A percentile compares a stretch with the other conserved stretches of the same genome.
Conservation (phyloP, 2,888 invertebrate species). For the Halictus quadricinctus region DNA sequence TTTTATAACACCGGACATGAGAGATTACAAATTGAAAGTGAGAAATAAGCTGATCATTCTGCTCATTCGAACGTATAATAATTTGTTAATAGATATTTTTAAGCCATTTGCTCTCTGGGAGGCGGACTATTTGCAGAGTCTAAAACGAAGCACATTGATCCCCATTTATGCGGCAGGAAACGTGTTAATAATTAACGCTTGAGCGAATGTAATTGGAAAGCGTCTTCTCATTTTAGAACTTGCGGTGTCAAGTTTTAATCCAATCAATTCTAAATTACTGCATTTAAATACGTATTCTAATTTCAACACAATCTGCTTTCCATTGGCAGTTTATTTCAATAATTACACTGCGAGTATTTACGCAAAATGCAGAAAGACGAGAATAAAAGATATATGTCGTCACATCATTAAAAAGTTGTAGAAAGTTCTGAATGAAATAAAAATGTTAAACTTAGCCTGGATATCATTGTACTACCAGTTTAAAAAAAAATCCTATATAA, state of each 20-base stretch:
- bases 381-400: too few species aligned
- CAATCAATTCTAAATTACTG: not conserved
- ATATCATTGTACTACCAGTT: not conserved
- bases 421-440: not conserved
- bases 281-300: not conserved
- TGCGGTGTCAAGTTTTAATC: not conserved
- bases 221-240: not conserved
- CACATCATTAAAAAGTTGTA: too few species aligned
- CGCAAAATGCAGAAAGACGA: not conserved
- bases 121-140: too few species aligned
- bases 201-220: not conserved
- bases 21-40: too few species aligned
- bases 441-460: not conserved
- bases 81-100: too few species aligned
- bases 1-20: too few species aligned
- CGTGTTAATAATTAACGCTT: not conserved
- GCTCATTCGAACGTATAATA: too few species aligned
- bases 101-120: too few species aligned
- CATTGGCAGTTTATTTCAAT: not conserved
- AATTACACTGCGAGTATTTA: not conserved
- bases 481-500: not conserved
- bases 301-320: not conserved
- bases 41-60: too few species aligned
- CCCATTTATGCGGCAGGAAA: not conserved
- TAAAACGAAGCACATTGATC: not conserved